Conservation (phyloP, 1,140 invertebrate species). For the Platyura marginata region DNA sequence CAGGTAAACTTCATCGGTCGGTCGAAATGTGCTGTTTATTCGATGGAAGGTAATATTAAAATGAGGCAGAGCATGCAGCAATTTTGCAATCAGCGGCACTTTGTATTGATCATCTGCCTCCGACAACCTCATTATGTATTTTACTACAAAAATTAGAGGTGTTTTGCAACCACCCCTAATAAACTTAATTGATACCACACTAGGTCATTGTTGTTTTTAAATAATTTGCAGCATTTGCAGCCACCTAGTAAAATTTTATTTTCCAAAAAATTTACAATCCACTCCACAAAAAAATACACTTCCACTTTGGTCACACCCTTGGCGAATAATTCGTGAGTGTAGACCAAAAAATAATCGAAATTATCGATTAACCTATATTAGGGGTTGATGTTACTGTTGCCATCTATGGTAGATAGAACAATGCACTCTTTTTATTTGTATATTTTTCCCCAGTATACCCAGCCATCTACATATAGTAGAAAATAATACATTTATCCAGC, state of each 20-base stretch:
- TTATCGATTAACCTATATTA: background rate
- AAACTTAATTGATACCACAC: too few species aligned
- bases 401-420: background rate
- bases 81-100: constrained; percentile 60
- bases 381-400: background rate
- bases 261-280: background rate
- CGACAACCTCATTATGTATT: background rate
- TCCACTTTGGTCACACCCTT: background rate
- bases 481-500: too few species aligned
- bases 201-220: too few species aligned
- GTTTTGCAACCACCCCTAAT: background rate
- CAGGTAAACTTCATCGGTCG: constrained; percentile 69
- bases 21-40: constrained; percentile 82
- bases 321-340: background rate
- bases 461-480: too few species aligned
- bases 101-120: constrained; percentile 48
- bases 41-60: constrained; percentile 72
- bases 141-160: background rate
- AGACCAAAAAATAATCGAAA: background rate
- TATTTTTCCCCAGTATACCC: too few species aligned
- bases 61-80: constrained; percentile 72
- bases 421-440: too few species aligned
- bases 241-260: too few species aligned
- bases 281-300: background rate
- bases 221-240: too few species aligned